A percentile compares a stretch with the other conserved stretches of the same genome.
These are phyloP conservation scores for Takifugu bimaculatus DNA, from an alignment of 2,113 vertebrate species.

Conservation along the genomic window DNA sequence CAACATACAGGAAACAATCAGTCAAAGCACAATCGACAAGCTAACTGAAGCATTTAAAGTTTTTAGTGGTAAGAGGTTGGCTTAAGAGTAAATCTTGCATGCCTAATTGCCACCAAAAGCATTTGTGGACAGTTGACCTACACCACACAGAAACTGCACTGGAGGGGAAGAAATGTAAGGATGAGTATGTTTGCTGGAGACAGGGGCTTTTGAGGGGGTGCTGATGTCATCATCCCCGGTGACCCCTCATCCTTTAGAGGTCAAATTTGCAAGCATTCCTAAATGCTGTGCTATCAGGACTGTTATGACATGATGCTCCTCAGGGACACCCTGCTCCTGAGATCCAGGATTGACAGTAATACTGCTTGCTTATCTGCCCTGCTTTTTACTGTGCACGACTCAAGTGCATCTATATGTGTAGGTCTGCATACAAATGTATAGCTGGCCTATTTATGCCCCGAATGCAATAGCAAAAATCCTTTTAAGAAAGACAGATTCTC, in stretches of 20 bases:
- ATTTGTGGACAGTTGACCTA: slow-evolving; percentile 59
- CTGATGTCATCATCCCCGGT: slow-evolving; percentile 56
- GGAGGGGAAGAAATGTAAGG: slow-evolving; percentile 23
- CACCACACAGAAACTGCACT: slow-evolving; percentile 35
- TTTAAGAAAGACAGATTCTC: neutral
- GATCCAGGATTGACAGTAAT: slow-evolving; percentile 53
- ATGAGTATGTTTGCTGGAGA: slow-evolving; percentile 23
- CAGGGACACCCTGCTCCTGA: slow-evolving; percentile 57
- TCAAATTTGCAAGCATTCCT: slow-evolving; percentile 66
- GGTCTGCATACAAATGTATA: slow-evolving; percentile 23
- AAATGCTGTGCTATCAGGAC: slow-evolving; percentile 67
- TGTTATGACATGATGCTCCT: slow-evolving; percentile 70
- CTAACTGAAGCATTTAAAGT: slow-evolving; percentile 7
- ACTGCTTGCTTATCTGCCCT: slow-evolving; percentile 56
- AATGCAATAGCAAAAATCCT: slow-evolving; percentile 35
- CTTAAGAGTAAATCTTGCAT: slow-evolving; percentile 52
- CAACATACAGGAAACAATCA: slow-evolving; percentile 19
- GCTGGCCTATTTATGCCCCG: slow-evolving; percentile 54
- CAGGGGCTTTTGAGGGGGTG: slow-evolving; percentile 19
- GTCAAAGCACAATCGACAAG: slow-evolving; percentile 11
- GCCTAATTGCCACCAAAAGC: slow-evolving; percentile 48
- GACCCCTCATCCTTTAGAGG: slow-evolving; percentile 62
- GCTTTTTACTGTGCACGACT: slow-evolving; percentile 50
- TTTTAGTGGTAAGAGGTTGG: slow-evolving; percentile 31
- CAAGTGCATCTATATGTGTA: slow-evolving; percentile 30